These are phyloP conservation scores for Spea bombifrons DNA, from an alignment of 2,113 vertebrate species.

Conservation along the genomic window DNA sequence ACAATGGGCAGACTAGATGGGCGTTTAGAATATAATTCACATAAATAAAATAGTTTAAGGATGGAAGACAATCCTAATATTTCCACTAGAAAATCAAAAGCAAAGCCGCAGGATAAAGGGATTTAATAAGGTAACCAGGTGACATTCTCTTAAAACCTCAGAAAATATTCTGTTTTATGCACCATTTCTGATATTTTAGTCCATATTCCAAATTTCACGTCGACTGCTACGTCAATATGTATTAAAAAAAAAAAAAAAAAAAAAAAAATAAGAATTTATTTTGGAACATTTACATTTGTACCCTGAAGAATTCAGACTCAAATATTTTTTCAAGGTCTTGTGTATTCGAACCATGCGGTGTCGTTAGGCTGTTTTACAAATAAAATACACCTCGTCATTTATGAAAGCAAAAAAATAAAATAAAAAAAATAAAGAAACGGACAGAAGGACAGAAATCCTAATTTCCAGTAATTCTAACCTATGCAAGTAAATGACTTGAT, in stretches of 20 bases:
- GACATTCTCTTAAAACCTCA: no score
- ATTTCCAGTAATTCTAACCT: not conserved
- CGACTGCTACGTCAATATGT: constrained; percentile 2
- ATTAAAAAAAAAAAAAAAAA: not conserved
- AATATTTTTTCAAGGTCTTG: constrained; percentile 25
- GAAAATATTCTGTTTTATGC: no score
- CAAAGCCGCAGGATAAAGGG: constrained; percentile 47
- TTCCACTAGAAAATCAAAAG: no score
- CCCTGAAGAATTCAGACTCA: constrained; percentile 3
- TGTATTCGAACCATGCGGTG: constrained; percentile 9
- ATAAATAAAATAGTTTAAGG: no score
- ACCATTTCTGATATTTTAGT: no score
- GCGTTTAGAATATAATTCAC: no score
- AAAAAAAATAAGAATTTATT: constrained; percentile 3
- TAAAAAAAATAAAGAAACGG: no score
- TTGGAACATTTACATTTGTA: constrained; percentile 27
- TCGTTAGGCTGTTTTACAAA: not conserved
- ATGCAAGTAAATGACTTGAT: not conserved
- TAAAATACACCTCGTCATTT: not conserved
- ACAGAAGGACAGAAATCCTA: not conserved
- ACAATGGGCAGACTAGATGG: no score
- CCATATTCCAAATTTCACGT: not conserved
- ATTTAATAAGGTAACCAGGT: no score
- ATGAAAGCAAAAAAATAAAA: not conserved
- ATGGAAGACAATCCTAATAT: no score